phyloP scores from a whole-genome alignment of 2,888 invertebrate genomes.

The Malthinus seriepunctatus region DNA sequence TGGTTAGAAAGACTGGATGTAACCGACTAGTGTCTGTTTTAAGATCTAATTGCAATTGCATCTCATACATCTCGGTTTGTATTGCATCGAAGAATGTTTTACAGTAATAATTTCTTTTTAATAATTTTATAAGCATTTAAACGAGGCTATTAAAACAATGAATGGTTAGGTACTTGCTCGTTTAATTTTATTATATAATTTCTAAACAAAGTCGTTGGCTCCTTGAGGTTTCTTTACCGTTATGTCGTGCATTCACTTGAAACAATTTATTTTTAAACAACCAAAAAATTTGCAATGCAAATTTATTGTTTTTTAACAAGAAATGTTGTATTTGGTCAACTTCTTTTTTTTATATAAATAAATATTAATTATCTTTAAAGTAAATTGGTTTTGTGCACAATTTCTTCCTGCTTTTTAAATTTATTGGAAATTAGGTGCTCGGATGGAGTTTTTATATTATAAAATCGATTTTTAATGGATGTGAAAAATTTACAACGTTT shows the following conservation, averaged over 20 bases:
- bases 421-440: too few relatives aligned
- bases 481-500: too few relatives aligned
- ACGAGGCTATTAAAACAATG: background rate
- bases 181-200: slow-evolving; percentile 3
- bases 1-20: background rate
- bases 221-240: background rate
- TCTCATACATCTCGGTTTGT: background rate
- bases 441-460: too few relatives aligned
- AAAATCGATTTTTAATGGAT: too few relatives aligned
- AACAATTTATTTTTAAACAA: slow-evolving; percentile 1
- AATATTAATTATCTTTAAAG: too few relatives aligned
- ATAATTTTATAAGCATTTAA: background rate
- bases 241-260: slow-evolving; percentile 3
- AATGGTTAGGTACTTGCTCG: background rate
- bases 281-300: slow-evolving; percentile 1
- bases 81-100: background rate
- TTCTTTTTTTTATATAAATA: too few relatives aligned
- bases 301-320: background rate
- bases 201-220: slow-evolving; percentile 2
- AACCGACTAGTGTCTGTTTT: background rate
- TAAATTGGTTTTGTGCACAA: too few relatives aligned
- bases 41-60: too few relatives aligned
- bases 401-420: too few relatives aligned
- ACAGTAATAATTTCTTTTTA: background rate
- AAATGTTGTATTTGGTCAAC: background rate